Conservation (phyloP, 2,113 vertebrate genomes). For the Mastomys coucha region DNA sequence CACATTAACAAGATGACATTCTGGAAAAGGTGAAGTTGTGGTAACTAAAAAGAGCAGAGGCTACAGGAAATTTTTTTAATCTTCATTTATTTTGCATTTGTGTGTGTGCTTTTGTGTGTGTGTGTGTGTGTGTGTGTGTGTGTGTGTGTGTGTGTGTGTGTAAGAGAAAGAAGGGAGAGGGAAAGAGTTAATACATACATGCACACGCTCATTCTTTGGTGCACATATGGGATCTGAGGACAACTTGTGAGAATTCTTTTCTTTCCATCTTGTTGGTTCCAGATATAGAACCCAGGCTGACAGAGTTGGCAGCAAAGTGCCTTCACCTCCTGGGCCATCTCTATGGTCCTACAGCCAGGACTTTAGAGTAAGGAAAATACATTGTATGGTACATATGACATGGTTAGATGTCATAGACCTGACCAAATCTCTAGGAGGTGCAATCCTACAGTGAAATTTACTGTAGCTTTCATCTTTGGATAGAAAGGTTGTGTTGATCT, state of each 20-base stretch:
- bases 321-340: neutral
- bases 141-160: too few relatives aligned
- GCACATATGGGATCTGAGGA: neutral
- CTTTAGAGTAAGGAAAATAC: neutral
- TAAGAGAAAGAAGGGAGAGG: accelerated
- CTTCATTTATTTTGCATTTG: neutral
- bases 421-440: neutral
- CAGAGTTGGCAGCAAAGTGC: neutral
- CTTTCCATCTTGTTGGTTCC: neutral
- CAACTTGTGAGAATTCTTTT: neutral
- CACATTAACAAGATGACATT: too few relatives aligned
- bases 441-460: neutral
- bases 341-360: neutral
- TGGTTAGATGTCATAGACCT: neutral
- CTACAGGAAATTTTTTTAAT: neutral
- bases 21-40: neutral
- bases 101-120: too few relatives aligned
- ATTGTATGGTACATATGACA: neutral
- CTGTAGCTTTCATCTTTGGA: neutral
- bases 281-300: neutral
- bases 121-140: too few relatives aligned
- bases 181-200: neutral
- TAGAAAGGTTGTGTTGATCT: neutral
- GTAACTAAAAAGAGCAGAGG: neutral
- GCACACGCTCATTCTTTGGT: neutral